Conservation (phyloP, 2,797 vertebrate species). For the Sebastes hopkinsi region DNA sequence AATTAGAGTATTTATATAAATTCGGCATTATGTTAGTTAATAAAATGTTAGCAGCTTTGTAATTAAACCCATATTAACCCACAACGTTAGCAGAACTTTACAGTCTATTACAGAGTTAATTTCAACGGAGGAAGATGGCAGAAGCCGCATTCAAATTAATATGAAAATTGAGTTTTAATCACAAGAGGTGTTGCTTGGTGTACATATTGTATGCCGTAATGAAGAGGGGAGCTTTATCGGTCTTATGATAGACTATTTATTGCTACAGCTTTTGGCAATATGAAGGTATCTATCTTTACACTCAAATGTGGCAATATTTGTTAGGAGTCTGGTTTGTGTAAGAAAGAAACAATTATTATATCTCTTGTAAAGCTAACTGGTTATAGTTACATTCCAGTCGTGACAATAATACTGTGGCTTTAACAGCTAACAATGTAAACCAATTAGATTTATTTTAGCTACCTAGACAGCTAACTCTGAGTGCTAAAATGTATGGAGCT, state of each 20-base stretch:
- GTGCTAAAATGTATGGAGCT: background rate
- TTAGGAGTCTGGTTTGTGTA: background rate
- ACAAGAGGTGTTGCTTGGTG: background rate
- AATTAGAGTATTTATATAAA: rapidly evolving
- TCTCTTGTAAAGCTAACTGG: background rate
- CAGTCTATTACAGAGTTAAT: background rate
- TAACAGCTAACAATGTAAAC: background rate
- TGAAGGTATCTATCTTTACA: background rate
- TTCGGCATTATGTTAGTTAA: background rate
- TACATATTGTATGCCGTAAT: background rate
- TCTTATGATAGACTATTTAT: background rate
- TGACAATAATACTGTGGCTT: too few relatives aligned
- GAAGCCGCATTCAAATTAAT: background rate
- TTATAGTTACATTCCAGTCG: background rate
- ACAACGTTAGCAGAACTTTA: background rate
- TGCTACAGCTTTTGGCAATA: background rate
- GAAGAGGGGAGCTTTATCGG: too few relatives aligned
- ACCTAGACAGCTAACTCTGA: rapidly evolving
- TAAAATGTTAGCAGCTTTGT: background rate
- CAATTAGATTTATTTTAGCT: background rate
- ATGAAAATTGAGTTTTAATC: background rate
- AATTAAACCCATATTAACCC: background rate
- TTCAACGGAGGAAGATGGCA: background rate
- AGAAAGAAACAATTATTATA: background rate
- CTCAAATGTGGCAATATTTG: background rate